Conservation (phyloP, 2,797 vertebrate species). For the Tokudaia tokunoshimensis region DNA sequence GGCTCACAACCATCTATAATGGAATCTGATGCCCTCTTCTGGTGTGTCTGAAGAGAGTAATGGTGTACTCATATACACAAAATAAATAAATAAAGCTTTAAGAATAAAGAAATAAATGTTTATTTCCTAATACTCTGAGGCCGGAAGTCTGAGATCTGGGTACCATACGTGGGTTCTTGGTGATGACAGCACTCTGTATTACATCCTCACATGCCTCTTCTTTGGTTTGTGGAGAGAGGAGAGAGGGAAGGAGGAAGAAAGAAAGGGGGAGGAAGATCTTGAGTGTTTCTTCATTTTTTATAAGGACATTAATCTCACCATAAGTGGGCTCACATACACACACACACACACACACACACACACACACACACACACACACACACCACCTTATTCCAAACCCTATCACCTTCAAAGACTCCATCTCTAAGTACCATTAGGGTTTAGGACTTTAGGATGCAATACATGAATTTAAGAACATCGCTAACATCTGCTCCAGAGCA, state of each 20-base stretch:
- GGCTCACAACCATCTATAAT: no score
- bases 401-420: not conserved
- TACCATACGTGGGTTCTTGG: not conserved
- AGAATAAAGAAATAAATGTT: no score
- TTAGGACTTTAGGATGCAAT: not conserved
- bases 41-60: no score
- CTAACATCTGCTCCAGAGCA: not conserved
- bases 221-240: not conserved
- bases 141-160: not conserved
- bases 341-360: not conserved
- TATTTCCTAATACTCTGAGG: not conserved
- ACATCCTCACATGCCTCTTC: not conserved
- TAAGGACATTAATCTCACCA: not conserved
- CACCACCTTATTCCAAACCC: not conserved
- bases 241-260: fast-evolving
- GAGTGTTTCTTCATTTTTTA: not conserved
- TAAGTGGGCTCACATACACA: not conserved
- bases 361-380: not conserved
- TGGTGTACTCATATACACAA: no score
- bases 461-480: not conserved
- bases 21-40: no score
- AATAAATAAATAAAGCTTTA: no score
- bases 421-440: not conserved
- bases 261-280: not conserved
- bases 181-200: not conserved